Conservation (phyloP, 2,888 invertebrate species). For the Argyresthia albistria region DNA sequence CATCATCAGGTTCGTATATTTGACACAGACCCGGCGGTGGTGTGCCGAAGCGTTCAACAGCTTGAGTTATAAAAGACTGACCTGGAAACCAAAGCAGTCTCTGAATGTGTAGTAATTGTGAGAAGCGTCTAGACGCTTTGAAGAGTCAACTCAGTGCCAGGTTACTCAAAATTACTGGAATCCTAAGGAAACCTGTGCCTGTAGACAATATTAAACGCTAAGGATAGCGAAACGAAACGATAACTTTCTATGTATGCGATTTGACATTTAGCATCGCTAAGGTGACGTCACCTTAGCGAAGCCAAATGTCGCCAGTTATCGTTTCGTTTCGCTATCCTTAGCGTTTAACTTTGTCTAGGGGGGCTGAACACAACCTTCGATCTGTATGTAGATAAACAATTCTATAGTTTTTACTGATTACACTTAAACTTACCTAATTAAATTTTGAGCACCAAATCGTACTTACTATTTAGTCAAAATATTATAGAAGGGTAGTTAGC, state of each 20-base stretch:
- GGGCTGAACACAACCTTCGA: not conserved
- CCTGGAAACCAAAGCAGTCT: not conserved
- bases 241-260: no score
- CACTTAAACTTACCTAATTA: slow-evolving; percentile 51
- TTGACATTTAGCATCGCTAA: no score
- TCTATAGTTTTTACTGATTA: slow-evolving; percentile 50
- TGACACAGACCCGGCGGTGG: no score
- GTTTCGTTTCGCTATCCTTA: no score
- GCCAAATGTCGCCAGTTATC: no score
- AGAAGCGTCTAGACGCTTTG: not conserved
- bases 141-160: slow-evolving; percentile 5
- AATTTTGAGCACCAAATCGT: slow-evolving; percentile 71
- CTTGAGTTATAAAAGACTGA: slow-evolving; percentile 3
- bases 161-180: slow-evolving; percentile 1
- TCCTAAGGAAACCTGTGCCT: not conserved
- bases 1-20: no score
- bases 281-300: no score
- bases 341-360: no score
- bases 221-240: no score
- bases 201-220: no score
- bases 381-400: slow-evolving; percentile 54
- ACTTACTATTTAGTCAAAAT: slow-evolving; percentile 71
- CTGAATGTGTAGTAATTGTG: not conserved
- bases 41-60: no score
- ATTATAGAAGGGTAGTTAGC: slow-evolving; percentile 42